phyloP scores from a whole-genome alignment of 2,888 invertebrate genomes.

The Torymus texanus region DNA sequence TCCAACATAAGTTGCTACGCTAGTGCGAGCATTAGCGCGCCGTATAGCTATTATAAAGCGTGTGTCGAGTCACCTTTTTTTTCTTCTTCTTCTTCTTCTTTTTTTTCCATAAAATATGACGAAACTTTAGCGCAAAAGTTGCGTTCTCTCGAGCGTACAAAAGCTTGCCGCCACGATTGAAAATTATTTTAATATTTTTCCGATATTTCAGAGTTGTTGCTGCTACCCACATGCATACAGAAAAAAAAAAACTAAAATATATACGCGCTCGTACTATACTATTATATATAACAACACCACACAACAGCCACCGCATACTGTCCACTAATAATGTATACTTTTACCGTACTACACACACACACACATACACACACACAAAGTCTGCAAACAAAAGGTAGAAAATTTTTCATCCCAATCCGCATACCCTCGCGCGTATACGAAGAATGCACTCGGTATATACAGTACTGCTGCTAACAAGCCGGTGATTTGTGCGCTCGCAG shows the following conservation, averaged over 20 bases:
- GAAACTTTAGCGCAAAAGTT: not conserved
- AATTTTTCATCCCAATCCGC: conserved; percentile 24
- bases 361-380: no score
- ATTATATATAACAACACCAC: no score
- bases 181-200: no score
- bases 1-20: not conserved
- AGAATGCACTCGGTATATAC: not conserved
- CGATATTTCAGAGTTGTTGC: no score
- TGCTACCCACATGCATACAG: no score
- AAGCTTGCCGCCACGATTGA: not conserved
- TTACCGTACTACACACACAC: no score
- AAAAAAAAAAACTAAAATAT: no score
- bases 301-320: no score
- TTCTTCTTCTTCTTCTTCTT: not conserved
- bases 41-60: not conserved
- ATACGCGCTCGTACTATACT: no score
- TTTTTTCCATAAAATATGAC: not conserved
- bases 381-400: conserved; percentile 29
- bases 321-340: no score
- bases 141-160: no score
- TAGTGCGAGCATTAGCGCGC: not conserved
- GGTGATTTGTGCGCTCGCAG: conserved; percentile 24
- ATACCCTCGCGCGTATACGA: no score
- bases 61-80: not conserved
- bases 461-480: conserved; percentile 18